phyloP scores from a whole-genome alignment of 2,113 vertebrate genomes.

The Labeo catla region DNA sequence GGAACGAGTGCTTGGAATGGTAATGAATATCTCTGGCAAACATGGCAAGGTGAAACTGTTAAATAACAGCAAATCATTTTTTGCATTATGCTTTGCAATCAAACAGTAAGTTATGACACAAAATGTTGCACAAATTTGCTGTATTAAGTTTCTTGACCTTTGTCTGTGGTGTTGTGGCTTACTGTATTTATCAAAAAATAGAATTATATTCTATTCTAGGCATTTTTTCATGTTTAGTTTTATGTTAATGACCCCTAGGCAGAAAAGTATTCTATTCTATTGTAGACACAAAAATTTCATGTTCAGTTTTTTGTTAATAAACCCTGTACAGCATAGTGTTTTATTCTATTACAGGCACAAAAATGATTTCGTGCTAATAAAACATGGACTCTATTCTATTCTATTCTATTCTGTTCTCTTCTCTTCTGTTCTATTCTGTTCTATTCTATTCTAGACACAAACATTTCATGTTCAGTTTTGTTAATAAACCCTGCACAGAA shows the following conservation, averaged over 20 bases:
- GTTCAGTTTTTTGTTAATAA: too few species aligned
- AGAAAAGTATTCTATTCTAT: too few species aligned
- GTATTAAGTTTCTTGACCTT: background rate
- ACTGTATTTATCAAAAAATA: background rate
- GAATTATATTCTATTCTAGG: too few species aligned
- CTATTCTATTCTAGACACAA: background rate
- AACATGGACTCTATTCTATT: background rate
- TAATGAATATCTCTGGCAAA: slow-evolving; percentile 26
- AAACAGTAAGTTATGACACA: background rate
- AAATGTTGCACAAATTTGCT: background rate
- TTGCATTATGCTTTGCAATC: background rate
- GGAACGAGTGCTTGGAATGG: slow-evolving; percentile 1
- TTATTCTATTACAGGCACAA: background rate
- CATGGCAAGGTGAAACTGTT: background rate
- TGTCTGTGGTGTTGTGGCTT: background rate
- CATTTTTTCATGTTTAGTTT: too few species aligned
- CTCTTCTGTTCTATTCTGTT: background rate
- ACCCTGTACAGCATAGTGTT: too few species aligned
- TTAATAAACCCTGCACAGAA: background rate
- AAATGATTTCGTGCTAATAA: too few species aligned
- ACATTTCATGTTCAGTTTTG: background rate
- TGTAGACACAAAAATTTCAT: too few species aligned
- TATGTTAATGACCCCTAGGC: too few species aligned
- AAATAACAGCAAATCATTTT: background rate
- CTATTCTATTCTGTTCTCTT: background rate